phyloP scores from a whole-genome alignment of 2,888 invertebrate species.

The Caenorhabditis afra region DNA sequence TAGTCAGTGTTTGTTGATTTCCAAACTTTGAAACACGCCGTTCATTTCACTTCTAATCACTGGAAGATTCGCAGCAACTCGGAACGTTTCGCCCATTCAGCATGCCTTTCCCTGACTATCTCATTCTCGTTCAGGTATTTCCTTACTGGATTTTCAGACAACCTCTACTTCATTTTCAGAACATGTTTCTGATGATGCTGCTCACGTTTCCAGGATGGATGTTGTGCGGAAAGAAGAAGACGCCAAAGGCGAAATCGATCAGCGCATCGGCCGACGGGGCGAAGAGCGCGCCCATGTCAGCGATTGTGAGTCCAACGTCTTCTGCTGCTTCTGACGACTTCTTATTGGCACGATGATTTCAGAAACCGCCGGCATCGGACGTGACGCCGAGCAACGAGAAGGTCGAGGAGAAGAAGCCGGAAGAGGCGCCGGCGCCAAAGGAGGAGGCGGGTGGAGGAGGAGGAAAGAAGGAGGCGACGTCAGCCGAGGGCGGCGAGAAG shows the following conservation, averaged over 20 bases:
- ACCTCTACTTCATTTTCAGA: constrained; percentile 1
- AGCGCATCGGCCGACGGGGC: neutral
- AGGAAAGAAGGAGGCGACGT: constrained; percentile 11
- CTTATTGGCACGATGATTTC: neutral
- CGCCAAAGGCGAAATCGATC: constrained; percentile 4
- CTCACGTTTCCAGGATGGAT: constrained; percentile 19
- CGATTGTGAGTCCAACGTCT: constrained; percentile 22
- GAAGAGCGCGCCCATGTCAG: neutral
- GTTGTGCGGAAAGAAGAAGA: constrained; percentile 40
- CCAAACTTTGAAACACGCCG: neutral
- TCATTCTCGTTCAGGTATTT: constrained; percentile 46
- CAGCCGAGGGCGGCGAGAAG: constrained; percentile 13
- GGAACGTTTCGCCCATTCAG: neutral
- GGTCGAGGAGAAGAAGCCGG: constrained; percentile 24
- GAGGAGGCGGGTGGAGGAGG: no score
- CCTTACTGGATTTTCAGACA: neutral
- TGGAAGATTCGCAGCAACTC: no score
- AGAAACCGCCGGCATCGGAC: constrained; percentile 33
- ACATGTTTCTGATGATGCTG: constrained; percentile 26
- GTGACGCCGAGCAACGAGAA: constrained; percentile 10
- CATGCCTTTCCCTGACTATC: constrained; percentile 38
- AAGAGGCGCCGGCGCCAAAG: constrained; percentile 21
- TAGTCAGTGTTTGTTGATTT: neutral
- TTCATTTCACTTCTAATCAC: neutral
- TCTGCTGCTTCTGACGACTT: neutral